These are phyloP conservation scores for Platysteira castanea DNA, from an alignment of 2,113 vertebrate species.

Conservation along the genomic window DNA sequence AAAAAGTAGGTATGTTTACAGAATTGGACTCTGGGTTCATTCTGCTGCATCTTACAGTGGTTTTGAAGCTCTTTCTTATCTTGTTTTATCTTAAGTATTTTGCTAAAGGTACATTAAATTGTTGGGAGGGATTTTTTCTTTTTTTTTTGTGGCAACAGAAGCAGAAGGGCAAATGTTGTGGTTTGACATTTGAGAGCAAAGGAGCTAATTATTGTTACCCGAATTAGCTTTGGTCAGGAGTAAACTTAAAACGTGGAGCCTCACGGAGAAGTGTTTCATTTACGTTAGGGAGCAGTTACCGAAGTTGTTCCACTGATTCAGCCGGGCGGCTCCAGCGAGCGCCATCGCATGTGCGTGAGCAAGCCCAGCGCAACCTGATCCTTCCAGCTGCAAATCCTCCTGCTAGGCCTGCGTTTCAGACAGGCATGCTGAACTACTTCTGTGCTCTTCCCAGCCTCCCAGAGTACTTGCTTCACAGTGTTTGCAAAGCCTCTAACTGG, in stretches of 20 bases:
- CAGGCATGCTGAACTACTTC: slow-evolving; percentile 32
- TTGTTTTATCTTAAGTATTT: neutral
- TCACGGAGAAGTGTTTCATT: neutral
- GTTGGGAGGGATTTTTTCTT: neutral
- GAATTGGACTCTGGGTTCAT: neutral
- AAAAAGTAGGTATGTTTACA: neutral
- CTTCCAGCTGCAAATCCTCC: slow-evolving; percentile 40
- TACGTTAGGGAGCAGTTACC: neutral
- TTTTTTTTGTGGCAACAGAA: slow-evolving; percentile 3
- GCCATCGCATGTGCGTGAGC: neutral
- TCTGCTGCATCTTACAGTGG: neutral
- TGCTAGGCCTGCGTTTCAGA: neutral
- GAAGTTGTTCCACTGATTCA: slow-evolving; percentile 32
- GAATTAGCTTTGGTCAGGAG: slow-evolving; percentile 56
- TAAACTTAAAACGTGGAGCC: slow-evolving; percentile 27
- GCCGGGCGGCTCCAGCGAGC: neutral
- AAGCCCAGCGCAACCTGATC: neutral
- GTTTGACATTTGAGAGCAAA: slow-evolving; percentile 71
- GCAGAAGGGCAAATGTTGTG: slow-evolving; percentile 53
- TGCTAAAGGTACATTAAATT: neutral
- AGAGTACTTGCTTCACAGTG: neutral
- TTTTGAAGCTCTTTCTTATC: neutral
- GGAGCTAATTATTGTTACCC: slow-evolving; percentile 34
- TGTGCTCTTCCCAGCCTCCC: neutral
- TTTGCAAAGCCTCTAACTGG: neutral